These are phyloP conservation scores for Python bivittatus DNA, from an alignment of 2,113 vertebrate genomes.

Conservation along the genomic window DNA sequence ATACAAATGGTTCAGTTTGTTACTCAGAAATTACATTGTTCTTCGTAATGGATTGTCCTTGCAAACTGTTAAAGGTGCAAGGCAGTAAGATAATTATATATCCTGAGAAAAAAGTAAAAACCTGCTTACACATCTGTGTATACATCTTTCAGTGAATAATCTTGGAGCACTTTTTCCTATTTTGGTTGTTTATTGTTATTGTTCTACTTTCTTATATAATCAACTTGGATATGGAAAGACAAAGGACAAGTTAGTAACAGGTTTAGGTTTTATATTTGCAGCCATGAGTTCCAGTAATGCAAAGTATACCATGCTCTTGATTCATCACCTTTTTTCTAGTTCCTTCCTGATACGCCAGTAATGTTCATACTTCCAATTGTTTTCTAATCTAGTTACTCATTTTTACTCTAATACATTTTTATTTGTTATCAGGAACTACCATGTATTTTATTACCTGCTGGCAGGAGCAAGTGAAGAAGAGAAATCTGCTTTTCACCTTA, in stretches of 20 bases:
- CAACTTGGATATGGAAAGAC: background rate
- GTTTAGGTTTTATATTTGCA: background rate
- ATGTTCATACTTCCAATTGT: background rate
- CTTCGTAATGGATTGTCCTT: background rate
- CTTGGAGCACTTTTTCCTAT: background rate
- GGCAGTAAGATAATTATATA: too few species aligned
- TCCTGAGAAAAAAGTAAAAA: background rate
- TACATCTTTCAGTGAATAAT: background rate
- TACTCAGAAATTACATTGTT: background rate
- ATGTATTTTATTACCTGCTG: slow-evolving; percentile 99
- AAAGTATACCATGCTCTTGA: background rate
- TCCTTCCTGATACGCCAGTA: background rate
- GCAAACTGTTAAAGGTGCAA: background rate
- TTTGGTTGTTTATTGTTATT: background rate
- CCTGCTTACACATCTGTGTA: background rate
- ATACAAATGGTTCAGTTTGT: background rate
- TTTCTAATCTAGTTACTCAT: background rate
- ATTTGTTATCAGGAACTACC: slow-evolving; percentile 89
- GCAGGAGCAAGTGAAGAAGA: slow-evolving; percentile 95
- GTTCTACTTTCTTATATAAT: background rate
- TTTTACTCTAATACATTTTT: slow-evolving; percentile 27
- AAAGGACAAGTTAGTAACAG: background rate
- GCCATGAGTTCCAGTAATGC: background rate
- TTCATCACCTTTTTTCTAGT: background rate
- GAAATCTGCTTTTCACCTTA: slow-evolving; percentile 90